A percentile compares a stretch with the other conserved stretches of the same genome.
phyloP scores from a whole-genome alignment of 1,140 invertebrate species.

The Tenebrio molitor region DNA sequence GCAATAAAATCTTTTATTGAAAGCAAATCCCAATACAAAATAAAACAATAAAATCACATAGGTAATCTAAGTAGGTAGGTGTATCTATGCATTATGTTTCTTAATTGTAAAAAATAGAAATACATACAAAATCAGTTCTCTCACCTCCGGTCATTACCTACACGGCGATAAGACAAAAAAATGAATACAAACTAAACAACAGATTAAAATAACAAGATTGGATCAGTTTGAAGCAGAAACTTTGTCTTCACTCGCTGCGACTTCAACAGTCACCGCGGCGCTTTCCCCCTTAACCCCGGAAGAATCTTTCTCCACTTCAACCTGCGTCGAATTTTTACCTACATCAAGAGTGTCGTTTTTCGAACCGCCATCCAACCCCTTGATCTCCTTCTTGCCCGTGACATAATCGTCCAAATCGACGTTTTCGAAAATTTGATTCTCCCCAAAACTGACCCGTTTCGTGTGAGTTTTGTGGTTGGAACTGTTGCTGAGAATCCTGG shows the following conservation, averaged over 20 bases:
- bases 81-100: no score
- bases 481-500: conserved; percentile 46
- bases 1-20: conserved; percentile 22
- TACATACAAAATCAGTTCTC: conserved; percentile 32
- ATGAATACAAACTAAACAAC: conserved; percentile 9
- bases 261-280: no score
- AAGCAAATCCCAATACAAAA: conserved; percentile 29
- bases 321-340: not conserved
- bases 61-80: conserved; percentile 18
- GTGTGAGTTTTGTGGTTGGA: conserved; percentile 53
- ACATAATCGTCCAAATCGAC: conserved; percentile 46
- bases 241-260: conserved; percentile 9
- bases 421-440: conserved; percentile 63
- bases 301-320: conserved; percentile 1
- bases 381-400: conserved; percentile 24
- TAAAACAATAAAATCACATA: conserved; percentile 17
- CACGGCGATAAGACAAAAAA: not conserved
- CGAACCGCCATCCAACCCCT: not conserved
- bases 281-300: no score
- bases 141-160: conserved; percentile 1
- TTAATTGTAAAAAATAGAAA: conserved; percentile 4
- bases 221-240: not conserved
- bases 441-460: conserved; percentile 65
- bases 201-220: conserved; percentile 9
- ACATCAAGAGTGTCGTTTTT: conserved; percentile 4